Evolutionary conservation across 2,888 invertebrate genomes (phyloP).

Genomic region (Parnassius smintheus): DNA sequence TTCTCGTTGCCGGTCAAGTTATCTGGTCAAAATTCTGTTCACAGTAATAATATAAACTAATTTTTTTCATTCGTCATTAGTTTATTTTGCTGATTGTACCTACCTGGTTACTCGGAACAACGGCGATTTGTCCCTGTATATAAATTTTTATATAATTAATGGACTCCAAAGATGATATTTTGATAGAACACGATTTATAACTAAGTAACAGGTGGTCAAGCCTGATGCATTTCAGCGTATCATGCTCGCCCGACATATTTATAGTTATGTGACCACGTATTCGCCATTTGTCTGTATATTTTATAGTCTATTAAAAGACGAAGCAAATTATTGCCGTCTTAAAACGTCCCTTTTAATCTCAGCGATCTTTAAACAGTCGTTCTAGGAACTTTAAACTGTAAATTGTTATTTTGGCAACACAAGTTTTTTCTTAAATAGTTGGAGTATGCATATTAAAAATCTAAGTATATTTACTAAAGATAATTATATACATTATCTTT

Average conservation of each 20-base stretch:
- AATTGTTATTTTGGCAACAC: conserved; percentile 37
- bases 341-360: conserved; percentile 47
- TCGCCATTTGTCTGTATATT: conserved; percentile 33
- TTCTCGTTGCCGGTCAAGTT: too few relatives aligned
- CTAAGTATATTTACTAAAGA: too few relatives aligned
- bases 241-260: conserved; percentile 35
- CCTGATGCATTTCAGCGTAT: conserved; percentile 43
- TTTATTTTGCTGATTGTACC: conserved; percentile 48
- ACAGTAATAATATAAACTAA: too few relatives aligned
- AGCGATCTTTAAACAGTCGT: conserved; percentile 43
- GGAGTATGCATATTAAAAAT: background rate
- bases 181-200: conserved; percentile 67
- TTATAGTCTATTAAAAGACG: conserved; percentile 33
- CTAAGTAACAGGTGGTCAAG: conserved; percentile 71
- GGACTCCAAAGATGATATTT: conserved; percentile 60
- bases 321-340: conserved; percentile 43
- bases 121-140: conserved; percentile 67
- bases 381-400: conserved; percentile 35
- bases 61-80: background rate
- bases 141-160: conserved; percentile 76
- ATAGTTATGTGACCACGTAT: conserved; percentile 36
- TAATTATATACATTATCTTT: too few relatives aligned
- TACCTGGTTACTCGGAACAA: conserved; percentile 35
- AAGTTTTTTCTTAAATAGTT: conserved; percentile 31
- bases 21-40: too few relatives aligned